Evolutionary conservation across 2,797 vertebrate species (phyloP).

Genomic region (Cuculus canorus): DNA sequence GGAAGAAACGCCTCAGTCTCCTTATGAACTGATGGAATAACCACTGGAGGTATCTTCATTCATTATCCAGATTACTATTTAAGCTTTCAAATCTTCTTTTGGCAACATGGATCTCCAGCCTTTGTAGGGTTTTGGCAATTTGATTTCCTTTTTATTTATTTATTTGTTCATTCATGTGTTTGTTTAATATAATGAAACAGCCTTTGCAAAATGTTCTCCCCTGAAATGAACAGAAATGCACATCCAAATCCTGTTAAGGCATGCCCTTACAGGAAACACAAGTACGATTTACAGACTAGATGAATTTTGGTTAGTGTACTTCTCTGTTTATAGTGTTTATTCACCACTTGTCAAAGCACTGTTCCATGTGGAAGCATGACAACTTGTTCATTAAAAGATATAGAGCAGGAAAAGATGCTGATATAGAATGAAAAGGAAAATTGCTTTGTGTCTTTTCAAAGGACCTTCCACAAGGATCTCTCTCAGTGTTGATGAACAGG

Average conservation of each 20-base stretch:
- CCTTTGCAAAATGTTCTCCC: neutral
- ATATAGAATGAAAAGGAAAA: neutral
- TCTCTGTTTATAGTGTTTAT: neutral
- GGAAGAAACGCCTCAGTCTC: neutral
- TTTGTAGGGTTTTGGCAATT: neutral
- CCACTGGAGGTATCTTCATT: neutral
- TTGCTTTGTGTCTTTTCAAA: neutral
- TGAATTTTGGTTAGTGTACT: neutral
- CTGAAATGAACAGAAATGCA: neutral
- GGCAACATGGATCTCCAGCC: neutral
- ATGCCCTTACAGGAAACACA: neutral
- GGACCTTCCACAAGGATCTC: neutral
- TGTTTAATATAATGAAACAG: neutral
- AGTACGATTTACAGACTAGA: neutral
- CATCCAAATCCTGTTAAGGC: neutral
- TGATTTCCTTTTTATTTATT: accelerated
- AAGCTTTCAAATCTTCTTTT: neutral
- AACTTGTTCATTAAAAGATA: neutral
- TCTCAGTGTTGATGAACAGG: neutral
- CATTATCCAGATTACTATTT: neutral
- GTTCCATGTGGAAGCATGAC: neutral
- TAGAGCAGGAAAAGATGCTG: neutral
- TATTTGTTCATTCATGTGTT: neutral
- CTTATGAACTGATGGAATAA: neutral
- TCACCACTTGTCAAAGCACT: neutral